Conservation (phyloP, 1,140 invertebrate species). For the Rhopalosiphum maidis region DNA sequence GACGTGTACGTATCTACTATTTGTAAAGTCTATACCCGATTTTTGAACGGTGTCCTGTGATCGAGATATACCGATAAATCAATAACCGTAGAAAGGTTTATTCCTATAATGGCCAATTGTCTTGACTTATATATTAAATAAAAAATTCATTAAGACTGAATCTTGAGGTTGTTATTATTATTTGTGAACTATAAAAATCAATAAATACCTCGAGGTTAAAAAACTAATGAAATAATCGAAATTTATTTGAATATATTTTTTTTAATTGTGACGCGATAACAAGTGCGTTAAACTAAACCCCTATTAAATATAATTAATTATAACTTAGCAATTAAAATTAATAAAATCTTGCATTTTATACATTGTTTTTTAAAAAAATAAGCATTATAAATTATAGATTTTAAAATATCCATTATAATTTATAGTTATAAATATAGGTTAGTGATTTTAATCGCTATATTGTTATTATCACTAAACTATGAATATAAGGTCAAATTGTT, state of each 20-base stretch:
- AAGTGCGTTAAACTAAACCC: neutral
- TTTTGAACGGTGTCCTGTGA: neutral
- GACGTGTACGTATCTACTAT: neutral
- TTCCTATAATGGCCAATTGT: neutral
- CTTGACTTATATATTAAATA: neutral
- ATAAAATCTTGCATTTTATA: neutral
- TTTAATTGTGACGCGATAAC: neutral
- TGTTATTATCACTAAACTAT: neutral
- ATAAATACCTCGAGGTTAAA: neutral
- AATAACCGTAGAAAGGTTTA: neutral
- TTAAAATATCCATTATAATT: neutral
- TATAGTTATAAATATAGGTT: neutral
- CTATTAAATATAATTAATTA: neutral
- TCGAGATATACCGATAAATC: neutral
- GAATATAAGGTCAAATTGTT: conserved; percentile 8
- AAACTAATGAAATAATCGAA: neutral
- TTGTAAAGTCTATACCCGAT: neutral
- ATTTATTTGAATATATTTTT: neutral
- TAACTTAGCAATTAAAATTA: neutral
- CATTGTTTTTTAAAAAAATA: neutral
- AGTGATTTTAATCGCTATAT: neutral
- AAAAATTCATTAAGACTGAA: neutral
- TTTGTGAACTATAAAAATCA: neutral
- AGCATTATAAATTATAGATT: neutral
- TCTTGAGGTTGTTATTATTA: neutral